A percentile compares a stretch with the other conserved stretches of the same genome.
phyloP scores from a whole-genome alignment of 2,797 vertebrate species.

The Centropyge bicolor region DNA sequence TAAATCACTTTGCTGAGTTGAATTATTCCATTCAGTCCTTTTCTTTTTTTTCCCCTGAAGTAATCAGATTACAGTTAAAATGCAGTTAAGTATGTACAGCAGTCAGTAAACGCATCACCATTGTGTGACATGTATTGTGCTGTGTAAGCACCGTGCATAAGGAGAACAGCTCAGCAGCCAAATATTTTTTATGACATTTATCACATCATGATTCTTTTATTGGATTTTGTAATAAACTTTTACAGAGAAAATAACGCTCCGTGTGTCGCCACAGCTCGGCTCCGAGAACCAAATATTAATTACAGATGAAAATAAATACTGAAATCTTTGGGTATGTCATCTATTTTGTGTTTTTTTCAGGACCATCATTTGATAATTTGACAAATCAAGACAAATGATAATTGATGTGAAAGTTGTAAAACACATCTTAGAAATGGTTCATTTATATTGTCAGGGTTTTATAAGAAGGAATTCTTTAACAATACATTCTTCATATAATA shows the following conservation, averaged over 20 bases:
- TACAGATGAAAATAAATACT: background rate
- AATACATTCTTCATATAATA: no score
- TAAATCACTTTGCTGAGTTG: background rate
- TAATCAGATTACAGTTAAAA: background rate
- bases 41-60: no score
- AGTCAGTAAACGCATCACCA: background rate
- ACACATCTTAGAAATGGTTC: no score
- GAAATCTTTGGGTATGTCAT: background rate
- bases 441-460: no score
- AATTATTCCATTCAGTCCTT: background rate
- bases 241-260: background rate
- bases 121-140: rapidly evolving
- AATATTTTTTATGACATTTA: background rate
- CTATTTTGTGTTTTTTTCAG: no score
- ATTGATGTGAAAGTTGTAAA: no score
- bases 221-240: background rate
- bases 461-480: background rate
- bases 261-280: background rate
- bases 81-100: background rate
- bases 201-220: background rate
- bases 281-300: background rate
- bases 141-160: background rate
- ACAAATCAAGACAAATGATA: no score
- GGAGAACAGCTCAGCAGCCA: background rate
- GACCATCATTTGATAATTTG: no score